Evolutionary conservation across 2,797 vertebrate species (phyloP).

Genomic region (Threskiornis aethiopicus): DNA sequence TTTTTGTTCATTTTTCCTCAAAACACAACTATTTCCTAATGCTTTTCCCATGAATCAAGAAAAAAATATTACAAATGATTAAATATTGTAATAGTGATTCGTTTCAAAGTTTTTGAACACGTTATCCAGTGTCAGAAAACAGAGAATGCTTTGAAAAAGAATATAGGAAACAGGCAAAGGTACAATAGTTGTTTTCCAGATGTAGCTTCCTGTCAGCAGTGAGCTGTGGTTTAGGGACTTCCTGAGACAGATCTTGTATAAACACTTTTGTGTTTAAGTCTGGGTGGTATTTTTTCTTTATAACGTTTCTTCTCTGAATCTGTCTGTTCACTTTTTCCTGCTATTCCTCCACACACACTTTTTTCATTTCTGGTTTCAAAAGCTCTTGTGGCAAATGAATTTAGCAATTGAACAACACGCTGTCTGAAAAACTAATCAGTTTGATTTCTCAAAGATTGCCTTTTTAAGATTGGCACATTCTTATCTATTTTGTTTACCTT

Average conservation of each 20-base stretch:
- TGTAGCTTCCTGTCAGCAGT: constrained; percentile 23
- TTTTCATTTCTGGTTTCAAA: background rate
- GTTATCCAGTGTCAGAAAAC: background rate
- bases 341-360: background rate
- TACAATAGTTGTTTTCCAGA: constrained; percentile 34
- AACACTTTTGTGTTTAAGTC: background rate
- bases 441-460: background rate
- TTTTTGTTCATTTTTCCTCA: background rate
- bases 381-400: background rate
- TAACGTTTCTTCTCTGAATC: background rate
- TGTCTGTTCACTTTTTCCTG: background rate
- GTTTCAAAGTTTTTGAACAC: background rate
- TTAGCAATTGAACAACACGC: background rate
- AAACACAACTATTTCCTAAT: background rate
- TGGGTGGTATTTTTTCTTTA: constrained; percentile 1
- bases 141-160: background rate
- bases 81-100: background rate
- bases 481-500: background rate
- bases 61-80: background rate
- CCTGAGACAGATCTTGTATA: background rate
- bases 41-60: background rate
- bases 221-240: constrained; percentile 7
- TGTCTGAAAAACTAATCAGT: background rate
- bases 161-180: background rate
- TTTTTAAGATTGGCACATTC: background rate